These are phyloP conservation scores for Microtus richardsoni DNA, from an alignment of 2,113 vertebrate genomes.

Conservation along the genomic window DNA sequence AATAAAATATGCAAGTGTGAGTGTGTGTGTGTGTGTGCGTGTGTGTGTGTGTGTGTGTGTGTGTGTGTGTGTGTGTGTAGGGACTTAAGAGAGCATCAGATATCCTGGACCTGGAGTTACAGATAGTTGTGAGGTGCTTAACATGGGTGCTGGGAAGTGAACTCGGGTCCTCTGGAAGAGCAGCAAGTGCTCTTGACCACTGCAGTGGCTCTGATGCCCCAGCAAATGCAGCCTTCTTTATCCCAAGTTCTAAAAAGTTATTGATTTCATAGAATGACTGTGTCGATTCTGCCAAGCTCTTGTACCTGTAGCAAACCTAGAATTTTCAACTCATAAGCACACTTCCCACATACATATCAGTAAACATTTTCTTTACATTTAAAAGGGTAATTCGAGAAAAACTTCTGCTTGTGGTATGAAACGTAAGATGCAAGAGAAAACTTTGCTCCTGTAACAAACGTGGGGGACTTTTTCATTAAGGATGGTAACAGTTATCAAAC, in stretches of 20 bases:
- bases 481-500: neutral
- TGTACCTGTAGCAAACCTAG: neutral
- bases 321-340: neutral
- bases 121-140: neutral
- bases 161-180: neutral
- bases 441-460: neutral
- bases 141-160: neutral
- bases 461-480: neutral
- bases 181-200: neutral
- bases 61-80: no score
- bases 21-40: no score
- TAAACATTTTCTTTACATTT: neutral
- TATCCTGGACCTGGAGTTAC: neutral
- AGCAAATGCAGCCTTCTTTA: neutral
- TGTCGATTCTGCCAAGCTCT: neutral
- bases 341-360: neutral
- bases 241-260: neutral
- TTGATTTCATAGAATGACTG: neutral
- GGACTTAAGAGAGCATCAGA: neutral
- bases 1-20: neutral
- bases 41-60: no score
- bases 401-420: neutral
- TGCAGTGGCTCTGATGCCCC: neutral
- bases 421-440: neutral
- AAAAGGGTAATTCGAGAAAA: neutral